Percentiles rank a stretch among this genome's conserved stretches.
Conservation (phyloP, 2,113 vertebrate species). For the Oreochromis niloticus region DNA sequence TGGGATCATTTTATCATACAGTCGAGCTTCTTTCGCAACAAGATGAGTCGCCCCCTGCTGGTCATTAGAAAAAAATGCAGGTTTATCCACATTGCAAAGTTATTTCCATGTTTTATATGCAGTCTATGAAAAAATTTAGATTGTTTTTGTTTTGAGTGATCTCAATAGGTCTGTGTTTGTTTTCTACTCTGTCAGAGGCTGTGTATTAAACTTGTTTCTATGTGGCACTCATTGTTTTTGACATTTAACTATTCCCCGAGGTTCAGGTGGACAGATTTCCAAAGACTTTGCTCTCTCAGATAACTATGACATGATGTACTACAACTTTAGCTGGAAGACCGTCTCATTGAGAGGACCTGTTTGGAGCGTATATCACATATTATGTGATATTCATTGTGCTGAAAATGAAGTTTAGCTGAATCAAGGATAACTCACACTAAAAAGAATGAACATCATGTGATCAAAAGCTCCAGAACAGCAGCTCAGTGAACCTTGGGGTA, state of each 20-base stretch:
- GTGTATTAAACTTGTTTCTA: slow-evolving; percentile 36
- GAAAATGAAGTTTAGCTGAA: neutral
- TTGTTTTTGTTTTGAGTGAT: neutral
- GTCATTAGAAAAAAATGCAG: neutral
- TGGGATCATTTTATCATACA: neutral
- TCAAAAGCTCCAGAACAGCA: neutral
- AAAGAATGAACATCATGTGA: neutral
- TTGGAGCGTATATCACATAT: neutral
- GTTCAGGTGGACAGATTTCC: neutral
- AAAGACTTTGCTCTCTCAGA: neutral
- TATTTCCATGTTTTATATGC: neutral
- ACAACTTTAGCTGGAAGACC: neutral
- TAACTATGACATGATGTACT: neutral
- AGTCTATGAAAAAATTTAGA: neutral
- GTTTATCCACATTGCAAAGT: neutral
- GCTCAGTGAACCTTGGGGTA: neutral
- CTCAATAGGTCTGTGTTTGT: neutral
- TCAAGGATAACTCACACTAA: neutral
- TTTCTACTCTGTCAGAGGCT: slow-evolving; percentile 1
- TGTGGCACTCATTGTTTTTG: neutral
- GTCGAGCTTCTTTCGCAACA: neutral
- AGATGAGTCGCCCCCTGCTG: neutral
- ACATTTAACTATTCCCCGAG: neutral
- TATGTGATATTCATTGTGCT: neutral
- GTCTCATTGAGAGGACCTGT: neutral